Conservation (phyloP, 2,888 invertebrate species). For the Cryptus viduatorius region DNA sequence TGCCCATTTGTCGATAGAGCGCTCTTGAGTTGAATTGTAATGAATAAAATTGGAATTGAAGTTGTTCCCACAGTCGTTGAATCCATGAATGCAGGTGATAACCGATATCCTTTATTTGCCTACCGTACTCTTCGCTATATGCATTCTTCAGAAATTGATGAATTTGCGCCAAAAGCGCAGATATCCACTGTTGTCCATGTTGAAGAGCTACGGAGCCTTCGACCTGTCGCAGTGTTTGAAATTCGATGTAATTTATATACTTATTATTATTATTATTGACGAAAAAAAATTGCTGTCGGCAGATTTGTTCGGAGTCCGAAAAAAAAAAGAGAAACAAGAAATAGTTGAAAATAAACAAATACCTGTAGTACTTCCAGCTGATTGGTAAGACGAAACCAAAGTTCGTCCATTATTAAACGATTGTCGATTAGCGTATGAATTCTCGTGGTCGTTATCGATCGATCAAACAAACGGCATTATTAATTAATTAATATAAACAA, state of each 20-base stretch:
- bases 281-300: constrained; percentile 28
- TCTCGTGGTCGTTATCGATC: constrained; percentile 19
- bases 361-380: constrained; percentile 83
- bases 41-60: constrained; percentile 75
- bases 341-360: constrained; percentile 60
- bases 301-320: not conserved
- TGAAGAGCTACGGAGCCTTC: constrained; percentile 76
- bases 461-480: constrained; percentile 53
- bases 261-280: constrained; percentile 26
- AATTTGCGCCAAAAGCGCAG: constrained; percentile 72
- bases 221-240: constrained; percentile 73
- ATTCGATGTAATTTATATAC: constrained; percentile 17
- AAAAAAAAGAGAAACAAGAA: constrained; percentile 21
- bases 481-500: constrained; percentile 55
- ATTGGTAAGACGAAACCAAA: constrained; percentile 81
- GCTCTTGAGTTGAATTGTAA: constrained; percentile 75
- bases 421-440: constrained; percentile 41
- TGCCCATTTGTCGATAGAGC: constrained; percentile 75
- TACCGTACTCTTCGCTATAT: constrained; percentile 73
- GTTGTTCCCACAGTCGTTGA: constrained; percentile 74
- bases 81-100: constrained; percentile 72
- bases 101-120: constrained; percentile 74
- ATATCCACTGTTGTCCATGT: constrained; percentile 78
- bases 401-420: constrained; percentile 80
- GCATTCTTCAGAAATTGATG: constrained; percentile 73